Percentiles rank a stretch among this genome's conserved stretches.
Evolutionary conservation across 2,113 vertebrate species (phyloP).

Genomic region (Empidonax alnorum): DNA sequence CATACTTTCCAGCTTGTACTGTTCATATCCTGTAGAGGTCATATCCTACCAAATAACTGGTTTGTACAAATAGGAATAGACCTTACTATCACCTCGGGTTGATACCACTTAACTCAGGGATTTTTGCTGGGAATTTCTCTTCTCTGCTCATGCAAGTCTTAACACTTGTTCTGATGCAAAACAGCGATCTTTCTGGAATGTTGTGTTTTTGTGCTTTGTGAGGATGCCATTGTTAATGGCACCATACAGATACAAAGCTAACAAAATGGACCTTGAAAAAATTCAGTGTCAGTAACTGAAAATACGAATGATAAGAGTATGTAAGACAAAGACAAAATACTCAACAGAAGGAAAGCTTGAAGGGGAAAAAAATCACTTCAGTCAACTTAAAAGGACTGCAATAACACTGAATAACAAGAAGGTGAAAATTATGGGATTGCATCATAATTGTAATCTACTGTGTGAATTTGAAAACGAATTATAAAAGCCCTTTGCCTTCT

Average conservation of each 20-base stretch:
- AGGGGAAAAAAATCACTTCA: background rate
- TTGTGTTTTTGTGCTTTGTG: background rate
- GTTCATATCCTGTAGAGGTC: background rate
- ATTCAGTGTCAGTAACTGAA: background rate
- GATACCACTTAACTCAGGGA: background rate
- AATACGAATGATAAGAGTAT: background rate
- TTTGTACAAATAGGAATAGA: background rate
- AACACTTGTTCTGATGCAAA: background rate
- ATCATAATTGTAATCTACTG: background rate
- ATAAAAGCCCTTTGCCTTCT: background rate
- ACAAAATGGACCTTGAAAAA: slow-evolving; percentile 5
- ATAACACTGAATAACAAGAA: background rate
- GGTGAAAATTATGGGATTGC: background rate
- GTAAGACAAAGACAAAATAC: background rate
- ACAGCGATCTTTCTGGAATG: background rate
- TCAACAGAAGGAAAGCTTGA: background rate
- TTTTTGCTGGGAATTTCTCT: background rate
- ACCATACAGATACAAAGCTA: background rate
- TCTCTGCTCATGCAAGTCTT: background rate
- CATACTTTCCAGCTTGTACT: background rate
- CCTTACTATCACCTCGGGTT: background rate
- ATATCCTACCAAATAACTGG: background rate
- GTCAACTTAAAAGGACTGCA: background rate
- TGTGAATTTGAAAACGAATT: background rate
- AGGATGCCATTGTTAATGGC: background rate